Evolutionary conservation across 2,113 vertebrate genomes (phyloP).

Genomic region (Ornithorhynchus anatinus): DNA sequence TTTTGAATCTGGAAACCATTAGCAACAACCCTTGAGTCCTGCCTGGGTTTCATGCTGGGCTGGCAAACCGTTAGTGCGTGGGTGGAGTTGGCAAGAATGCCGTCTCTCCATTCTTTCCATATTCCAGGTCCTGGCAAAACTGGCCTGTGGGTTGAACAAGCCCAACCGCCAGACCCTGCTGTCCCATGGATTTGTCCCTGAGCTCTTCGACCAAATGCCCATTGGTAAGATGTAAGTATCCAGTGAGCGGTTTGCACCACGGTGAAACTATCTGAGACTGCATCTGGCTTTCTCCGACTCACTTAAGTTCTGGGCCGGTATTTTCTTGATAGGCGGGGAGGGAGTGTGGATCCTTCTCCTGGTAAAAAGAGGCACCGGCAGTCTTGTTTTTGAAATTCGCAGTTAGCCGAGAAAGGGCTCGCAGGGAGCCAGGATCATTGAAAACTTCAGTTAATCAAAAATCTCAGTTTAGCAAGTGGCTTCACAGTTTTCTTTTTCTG

Average conservation of each 20-base stretch:
- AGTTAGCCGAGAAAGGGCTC: too few species aligned
- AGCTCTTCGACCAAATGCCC: conserved; percentile 86
- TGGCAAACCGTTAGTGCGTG: not conserved
- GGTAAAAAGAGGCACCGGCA: too few species aligned
- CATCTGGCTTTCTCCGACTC: not conserved
- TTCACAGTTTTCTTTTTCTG: too few species aligned
- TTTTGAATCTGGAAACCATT: not conserved
- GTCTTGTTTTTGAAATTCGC: too few species aligned
- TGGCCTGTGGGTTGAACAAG: conserved; percentile 94
- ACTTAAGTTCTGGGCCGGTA: not conserved
- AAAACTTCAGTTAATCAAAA: too few species aligned
- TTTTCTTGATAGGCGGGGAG: too few species aligned
- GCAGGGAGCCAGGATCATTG: too few species aligned
- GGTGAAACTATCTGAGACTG: not conserved
- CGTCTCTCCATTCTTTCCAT: conserved; percentile 21
- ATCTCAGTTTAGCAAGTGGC: too few species aligned
- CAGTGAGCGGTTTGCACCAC: not conserved
- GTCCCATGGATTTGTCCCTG: conserved; percentile 78
- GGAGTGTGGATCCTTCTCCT: too few species aligned
- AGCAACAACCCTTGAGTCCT: not conserved
- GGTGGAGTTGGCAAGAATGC: not conserved
- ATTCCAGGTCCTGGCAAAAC: conserved; percentile 88
- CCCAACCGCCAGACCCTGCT: conserved; percentile 92
- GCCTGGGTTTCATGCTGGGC: not conserved
- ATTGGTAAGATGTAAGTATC: conserved; percentile 88